Conservation (phyloP, 2,888 invertebrate species). For the Leptura quadrifasciata region DNA sequence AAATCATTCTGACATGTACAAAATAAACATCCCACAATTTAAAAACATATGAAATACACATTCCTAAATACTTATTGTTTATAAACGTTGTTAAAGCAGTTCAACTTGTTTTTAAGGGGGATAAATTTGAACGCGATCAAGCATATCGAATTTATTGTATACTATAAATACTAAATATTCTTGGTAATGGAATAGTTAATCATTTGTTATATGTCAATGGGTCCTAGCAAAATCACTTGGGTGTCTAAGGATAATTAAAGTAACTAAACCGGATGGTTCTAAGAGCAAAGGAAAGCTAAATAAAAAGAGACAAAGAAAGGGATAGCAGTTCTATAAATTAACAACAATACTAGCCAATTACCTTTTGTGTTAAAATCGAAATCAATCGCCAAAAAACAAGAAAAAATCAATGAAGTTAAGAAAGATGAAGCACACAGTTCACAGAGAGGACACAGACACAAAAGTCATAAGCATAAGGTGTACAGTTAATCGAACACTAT, state of each 20-base stretch:
- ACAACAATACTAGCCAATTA: constrained; percentile 51
- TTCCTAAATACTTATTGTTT: background rate
- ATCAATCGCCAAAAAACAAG: constrained; percentile 61
- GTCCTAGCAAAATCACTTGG: background rate
- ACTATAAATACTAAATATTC: background rate
- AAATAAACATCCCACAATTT: background rate
- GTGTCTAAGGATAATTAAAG: background rate
- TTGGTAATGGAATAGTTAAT: background rate
- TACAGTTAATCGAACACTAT: constrained; percentile 51
- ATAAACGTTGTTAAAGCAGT: no score
- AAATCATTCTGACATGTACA: background rate
- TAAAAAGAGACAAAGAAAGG: background rate
- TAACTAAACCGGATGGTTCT: background rate
- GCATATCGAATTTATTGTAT: no score
- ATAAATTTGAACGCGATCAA: no score
- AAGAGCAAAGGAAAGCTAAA: constrained; percentile 4
- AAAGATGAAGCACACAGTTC: constrained; percentile 57
- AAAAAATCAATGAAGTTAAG: constrained; percentile 61
- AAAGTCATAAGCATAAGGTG: constrained; percentile 54
- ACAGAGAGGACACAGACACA: constrained; percentile 56
- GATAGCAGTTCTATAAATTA: constrained; percentile 32
- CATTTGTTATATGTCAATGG: background rate
- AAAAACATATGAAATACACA: background rate
- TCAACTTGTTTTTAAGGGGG: no score
- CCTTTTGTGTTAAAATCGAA: constrained; percentile 55